phyloP scores from a whole-genome alignment of 2,797 vertebrate genomes.

The Acipenser transmontanus region DNA sequence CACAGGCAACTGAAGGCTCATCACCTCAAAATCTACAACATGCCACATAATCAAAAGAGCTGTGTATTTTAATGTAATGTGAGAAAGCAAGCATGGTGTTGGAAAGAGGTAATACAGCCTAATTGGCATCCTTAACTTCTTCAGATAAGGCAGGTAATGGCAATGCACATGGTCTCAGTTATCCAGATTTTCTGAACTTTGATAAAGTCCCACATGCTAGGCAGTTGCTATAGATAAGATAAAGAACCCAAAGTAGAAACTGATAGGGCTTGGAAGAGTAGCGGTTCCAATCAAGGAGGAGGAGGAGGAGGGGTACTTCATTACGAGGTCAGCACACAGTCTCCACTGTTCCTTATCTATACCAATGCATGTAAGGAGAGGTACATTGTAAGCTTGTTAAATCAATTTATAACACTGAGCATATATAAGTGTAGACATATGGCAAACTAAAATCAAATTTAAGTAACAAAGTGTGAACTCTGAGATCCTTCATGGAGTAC shows the following conservation, averaged over 20 bases:
- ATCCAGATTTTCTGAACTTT: background rate
- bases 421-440: no score
- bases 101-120: background rate
- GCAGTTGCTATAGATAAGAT: slow-evolving; percentile 1
- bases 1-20: no score
- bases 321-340: slow-evolving; percentile 1
- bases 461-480: no score
- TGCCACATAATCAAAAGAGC: no score
- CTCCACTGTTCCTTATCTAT: slow-evolving; percentile 19
- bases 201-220: background rate
- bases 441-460: no score
- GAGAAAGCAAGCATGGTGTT: background rate
- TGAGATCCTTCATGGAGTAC: no score
- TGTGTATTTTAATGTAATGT: background rate
- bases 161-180: background rate
- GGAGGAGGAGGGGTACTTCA: background rate
- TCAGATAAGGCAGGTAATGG: background rate
- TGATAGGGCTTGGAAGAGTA: slow-evolving; percentile 1
- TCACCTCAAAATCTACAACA: no score
- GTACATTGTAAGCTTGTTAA: background rate
- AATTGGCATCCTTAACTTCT: background rate
- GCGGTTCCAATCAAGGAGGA: background rate
- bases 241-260: background rate
- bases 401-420: background rate
- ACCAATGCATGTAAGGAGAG: background rate